Conservation (phyloP, 2,888 invertebrate genomes). For the Chrysolina haemoptera region DNA sequence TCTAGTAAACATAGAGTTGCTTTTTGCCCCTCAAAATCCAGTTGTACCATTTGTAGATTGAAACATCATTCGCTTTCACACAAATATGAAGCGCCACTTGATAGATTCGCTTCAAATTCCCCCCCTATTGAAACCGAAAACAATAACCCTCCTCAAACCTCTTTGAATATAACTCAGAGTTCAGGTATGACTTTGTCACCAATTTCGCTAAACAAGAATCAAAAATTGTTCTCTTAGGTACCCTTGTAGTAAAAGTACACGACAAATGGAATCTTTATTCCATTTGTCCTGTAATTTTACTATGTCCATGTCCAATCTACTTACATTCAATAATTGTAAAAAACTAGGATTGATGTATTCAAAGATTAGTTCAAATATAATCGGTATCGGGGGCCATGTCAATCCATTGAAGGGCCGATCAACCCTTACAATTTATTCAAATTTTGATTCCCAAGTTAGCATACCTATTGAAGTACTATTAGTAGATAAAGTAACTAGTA, state of each 20-base stretch:
- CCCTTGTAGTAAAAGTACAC: constrained; percentile 1
- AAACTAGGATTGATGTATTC: constrained; percentile 20
- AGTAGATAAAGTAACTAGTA: background rate
- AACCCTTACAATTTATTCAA: background rate
- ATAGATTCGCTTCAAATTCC: no score
- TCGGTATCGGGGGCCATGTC: background rate
- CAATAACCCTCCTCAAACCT: no score
- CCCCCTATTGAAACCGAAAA: no score
- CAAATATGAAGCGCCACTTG: background rate
- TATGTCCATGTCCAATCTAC: constrained; percentile 27
- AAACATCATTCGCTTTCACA: constrained; percentile 5
- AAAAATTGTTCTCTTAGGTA: constrained; percentile 25
- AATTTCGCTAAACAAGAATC: background rate
- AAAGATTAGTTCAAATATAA: background rate
- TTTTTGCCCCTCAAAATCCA: constrained; percentile 7
- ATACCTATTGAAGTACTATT: background rate
- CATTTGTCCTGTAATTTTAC: no score
- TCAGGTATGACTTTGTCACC: background rate
- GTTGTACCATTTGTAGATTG: constrained; percentile 10
- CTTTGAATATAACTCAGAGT: no score
- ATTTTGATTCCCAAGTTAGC: background rate
- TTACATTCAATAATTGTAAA: constrained; percentile 21
- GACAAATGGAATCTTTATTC: constrained; percentile 24
- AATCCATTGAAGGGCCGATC: background rate
- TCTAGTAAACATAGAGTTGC: constrained; percentile 21